Evolutionary conservation across 2,888 invertebrate species (phyloP), one percentile per base, ranked within the genome.

Genomic region (Gymnoscelis rufifasciata): DNA sequence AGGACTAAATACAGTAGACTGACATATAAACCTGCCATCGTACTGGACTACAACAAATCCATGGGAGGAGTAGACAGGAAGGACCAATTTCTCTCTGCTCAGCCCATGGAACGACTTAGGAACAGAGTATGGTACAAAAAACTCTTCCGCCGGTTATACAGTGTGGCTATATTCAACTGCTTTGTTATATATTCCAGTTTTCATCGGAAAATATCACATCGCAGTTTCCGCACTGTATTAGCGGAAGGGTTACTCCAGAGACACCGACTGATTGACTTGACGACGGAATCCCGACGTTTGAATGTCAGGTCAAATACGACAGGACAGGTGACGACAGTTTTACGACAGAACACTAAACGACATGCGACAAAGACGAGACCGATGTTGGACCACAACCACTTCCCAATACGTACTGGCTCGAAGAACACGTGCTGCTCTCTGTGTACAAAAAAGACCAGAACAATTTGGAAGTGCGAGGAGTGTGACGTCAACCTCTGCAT

Each of bases 11-110:
- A 52, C 7, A 43, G 49, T 28, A 27, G 42, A 35, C 4, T 23
- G 40, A 51, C 43, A 1, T 43, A 42, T 2, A 56, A 55, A 23
- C 59, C 55, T 0, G 49, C 26, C 1, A 33, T 55, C 7, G 54
- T 57, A 1, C 30, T 55, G 0, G 49, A 59, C 23, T 57, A 55
- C 11, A 67, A 62, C 35, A 62, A 50, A 23, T 29, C 38, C 39
- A n/a, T n/a, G n/a, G n/a, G n/a, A n/a, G n/a, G n/a, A n/a, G n/a
- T n/a, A n/a, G n/a, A n/a, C n/a, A n/a, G n/a, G n/a, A n/a, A n/a
- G n/a, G n/a, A n/a, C n/a, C n/a, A n/a, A n/a, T n/a, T n/a, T n/a
- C n/a, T n/a, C n/a, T n/a, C n/a, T n/a, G n/a, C n/a, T n/a, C n/a
- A n/a, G n/a, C n/a, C n/a, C n/a, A n/a, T n/a, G n/a, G n/a, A n/a